Conservation (phyloP, 2,113 vertebrate species). For the Leiothrix lutea region DNA sequence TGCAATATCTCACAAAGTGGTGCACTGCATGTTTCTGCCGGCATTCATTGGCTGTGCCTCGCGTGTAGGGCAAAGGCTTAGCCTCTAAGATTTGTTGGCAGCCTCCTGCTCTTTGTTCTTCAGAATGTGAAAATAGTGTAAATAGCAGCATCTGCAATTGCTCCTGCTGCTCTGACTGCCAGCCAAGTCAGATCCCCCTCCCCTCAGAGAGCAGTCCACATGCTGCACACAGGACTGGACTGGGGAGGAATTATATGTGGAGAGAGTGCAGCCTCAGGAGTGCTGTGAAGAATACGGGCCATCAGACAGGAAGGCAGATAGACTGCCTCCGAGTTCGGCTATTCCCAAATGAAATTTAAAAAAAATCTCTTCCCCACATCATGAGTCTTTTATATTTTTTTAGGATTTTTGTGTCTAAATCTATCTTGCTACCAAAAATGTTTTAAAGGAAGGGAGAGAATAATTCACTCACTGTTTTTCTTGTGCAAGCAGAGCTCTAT, state of each 20-base stretch:
- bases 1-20: conserved; percentile 3
- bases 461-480: conserved; percentile 23
- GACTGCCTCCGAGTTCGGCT: background rate
- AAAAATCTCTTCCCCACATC: background rate
- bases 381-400: conserved; percentile 16
- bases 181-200: conserved; percentile 56
- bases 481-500: background rate
- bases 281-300: conserved; percentile 26
- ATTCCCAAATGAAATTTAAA: conserved; percentile 48
- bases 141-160: conserved; percentile 73
- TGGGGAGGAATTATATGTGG: background rate
- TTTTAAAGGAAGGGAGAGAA: conserved; percentile 16
- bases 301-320: conserved; percentile 29
- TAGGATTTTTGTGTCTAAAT: background rate
- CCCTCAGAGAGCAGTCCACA: conserved; percentile 21
- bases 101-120: conserved; percentile 75
- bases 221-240: conserved; percentile 18
- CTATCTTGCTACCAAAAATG: conserved; percentile 47
- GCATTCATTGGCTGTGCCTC: background rate
- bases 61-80: conserved; percentile 10
- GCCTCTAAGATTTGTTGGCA: conserved; percentile 70
- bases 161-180: conserved; percentile 68
- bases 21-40: conserved; percentile 11
- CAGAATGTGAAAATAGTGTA: conserved; percentile 65
- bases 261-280: conserved; percentile 26